These are phyloP conservation scores for Polyploca ridens DNA, from an alignment of 2,888 invertebrate genomes.

Conservation along the genomic window DNA sequence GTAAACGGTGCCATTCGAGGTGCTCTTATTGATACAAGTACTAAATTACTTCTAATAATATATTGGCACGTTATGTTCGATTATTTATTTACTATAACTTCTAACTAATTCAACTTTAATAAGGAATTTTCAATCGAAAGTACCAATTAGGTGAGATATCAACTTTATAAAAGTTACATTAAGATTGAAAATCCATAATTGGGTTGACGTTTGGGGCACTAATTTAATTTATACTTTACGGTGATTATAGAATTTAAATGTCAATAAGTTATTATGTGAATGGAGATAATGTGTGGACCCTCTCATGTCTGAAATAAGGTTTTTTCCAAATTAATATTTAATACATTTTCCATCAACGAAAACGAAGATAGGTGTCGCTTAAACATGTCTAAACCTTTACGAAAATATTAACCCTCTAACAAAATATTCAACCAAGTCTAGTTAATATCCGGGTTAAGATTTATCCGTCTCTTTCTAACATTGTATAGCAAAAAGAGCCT, in stretches of 20 bases:
- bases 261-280: not conserved
- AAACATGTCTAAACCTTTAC: not conserved
- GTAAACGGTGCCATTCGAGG: not conserved
- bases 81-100: constrained; percentile 1
- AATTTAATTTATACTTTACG: constrained; percentile 16
- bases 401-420: no score
- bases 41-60: constrained; percentile 2
- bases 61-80: constrained; percentile 2
- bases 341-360: no score
- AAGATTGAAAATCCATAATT: constrained; percentile 17
- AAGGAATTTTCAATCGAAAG: not conserved
- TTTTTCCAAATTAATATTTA: no score
- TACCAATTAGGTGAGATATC: not conserved
- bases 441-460: no score
- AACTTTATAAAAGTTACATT: not conserved
- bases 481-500: no score
- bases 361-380: no score
- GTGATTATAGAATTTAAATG: not conserved
- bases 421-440: no score
- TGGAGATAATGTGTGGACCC: not conserved
- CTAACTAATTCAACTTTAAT: not conserved
- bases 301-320: constrained; percentile 11
- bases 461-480: no score
- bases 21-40: not conserved
- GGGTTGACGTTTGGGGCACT: constrained; percentile 19